Evolutionary conservation across 2,113 vertebrate species (phyloP).

Genomic region (Tursiops truncatus): DNA sequence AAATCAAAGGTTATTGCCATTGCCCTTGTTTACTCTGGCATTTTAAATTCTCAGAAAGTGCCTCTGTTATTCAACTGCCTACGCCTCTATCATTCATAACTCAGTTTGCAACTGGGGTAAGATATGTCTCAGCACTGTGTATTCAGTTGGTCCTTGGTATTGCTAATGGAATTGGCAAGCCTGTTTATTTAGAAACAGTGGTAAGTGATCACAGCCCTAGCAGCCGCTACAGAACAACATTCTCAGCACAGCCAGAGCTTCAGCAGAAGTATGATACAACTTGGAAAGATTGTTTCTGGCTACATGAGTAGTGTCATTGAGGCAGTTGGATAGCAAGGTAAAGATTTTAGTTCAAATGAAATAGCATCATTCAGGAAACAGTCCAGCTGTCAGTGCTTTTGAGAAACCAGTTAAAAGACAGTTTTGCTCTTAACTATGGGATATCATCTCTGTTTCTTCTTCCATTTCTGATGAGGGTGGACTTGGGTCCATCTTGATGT

Average conservation of each 20-base stretch:
- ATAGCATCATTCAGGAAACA: conserved; percentile 37
- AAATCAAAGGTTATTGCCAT: conserved; percentile 57
- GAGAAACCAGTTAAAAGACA: not conserved
- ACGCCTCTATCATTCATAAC: not conserved
- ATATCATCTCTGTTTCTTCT: conserved; percentile 30
- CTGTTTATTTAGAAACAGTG: conserved; percentile 13
- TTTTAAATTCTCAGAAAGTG: conserved; percentile 21
- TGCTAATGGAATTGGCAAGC: conserved; percentile 40
- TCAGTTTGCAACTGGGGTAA: not conserved
- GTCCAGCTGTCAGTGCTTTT: not conserved
- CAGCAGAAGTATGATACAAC: not conserved
- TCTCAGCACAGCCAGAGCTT: not conserved
- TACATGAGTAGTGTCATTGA: not conserved
- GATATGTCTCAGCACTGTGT: conserved; percentile 14
- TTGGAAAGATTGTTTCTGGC: not conserved
- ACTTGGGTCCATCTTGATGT: conserved; percentile 56
- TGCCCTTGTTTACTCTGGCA: conserved; percentile 67
- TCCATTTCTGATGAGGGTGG: conserved; percentile 58
- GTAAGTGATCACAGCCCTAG: not conserved
- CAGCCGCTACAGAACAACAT: not conserved
- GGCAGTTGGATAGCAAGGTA: not conserved
- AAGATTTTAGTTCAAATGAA: conserved; percentile 48
- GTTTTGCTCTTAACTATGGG: conserved; percentile 27
- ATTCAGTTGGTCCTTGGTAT: not conserved
- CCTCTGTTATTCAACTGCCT: conserved; percentile 1